These are phyloP conservation scores for Myrmecophaga tridactyla DNA, from an alignment of 2,113 vertebrate species.

Conservation along the genomic window DNA sequence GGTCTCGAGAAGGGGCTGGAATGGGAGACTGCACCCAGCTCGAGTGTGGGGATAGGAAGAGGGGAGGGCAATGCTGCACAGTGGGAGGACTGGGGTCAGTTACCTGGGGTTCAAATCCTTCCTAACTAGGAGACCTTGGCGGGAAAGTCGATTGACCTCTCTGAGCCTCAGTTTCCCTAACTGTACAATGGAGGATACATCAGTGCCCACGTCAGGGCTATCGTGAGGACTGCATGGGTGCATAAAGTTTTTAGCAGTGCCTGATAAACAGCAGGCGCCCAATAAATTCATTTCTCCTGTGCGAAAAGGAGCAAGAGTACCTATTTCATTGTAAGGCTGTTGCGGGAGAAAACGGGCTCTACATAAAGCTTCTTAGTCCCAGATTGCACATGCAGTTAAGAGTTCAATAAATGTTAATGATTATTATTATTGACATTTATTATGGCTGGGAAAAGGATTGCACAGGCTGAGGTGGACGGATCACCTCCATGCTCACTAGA, in stretches of 20 bases:
- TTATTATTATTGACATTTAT: neutral
- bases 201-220: too few relatives aligned
- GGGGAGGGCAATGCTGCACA: neutral
- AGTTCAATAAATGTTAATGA: fast-evolving
- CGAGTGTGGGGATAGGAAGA: neutral
- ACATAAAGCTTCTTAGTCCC: fast-evolving
- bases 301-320: neutral
- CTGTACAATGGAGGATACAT: neutral
- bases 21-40: neutral
- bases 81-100: neutral
- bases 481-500: neutral
- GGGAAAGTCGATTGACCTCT: neutral
- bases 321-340: neutral
- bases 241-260: neutral
- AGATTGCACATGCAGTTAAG: fast-evolving
- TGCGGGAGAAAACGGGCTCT: fast-evolving
- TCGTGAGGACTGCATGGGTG: neutral
- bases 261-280: neutral
- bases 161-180: constrained; percentile 10
- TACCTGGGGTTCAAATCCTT: neutral
- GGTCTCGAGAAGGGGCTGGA: neutral
- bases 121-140: neutral
- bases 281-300: too few relatives aligned
- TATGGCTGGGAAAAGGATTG: neutral
- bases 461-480: neutral